A percentile compares a stretch with the other conserved stretches of the same genome.
These are phyloP conservation scores for Stomatorhinus walkeri DNA, from an alignment of 2,797 vertebrate species.

Conservation along the genomic window DNA sequence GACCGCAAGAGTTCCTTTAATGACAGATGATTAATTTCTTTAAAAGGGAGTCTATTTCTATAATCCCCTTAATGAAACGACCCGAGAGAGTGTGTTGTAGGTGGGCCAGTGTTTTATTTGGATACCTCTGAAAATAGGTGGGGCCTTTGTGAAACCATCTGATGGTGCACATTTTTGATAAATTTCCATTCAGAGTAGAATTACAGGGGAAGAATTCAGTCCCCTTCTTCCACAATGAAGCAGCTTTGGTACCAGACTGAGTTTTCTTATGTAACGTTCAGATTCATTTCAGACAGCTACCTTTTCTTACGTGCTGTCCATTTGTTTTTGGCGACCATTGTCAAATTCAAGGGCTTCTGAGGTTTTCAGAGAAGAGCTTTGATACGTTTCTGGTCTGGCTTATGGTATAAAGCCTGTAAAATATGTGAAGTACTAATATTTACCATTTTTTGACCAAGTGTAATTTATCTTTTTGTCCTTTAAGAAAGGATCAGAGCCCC, in stretches of 20 bases:
- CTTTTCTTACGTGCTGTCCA: neutral
- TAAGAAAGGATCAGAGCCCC: neutral
- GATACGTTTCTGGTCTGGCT: neutral
- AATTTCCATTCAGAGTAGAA: neutral
- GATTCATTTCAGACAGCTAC: neutral
- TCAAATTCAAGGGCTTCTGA: neutral
- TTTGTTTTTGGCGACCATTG: neutral
- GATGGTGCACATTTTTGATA: constrained; percentile 5
- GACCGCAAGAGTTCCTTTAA: neutral
- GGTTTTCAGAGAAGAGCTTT: neutral
- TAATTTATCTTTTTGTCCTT: neutral
- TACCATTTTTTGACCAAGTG: neutral
- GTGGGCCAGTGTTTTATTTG: neutral
- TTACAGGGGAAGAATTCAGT: neutral
- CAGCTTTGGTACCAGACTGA: neutral
- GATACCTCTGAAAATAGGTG: neutral
- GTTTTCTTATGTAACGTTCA: neutral
- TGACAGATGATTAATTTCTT: neutral
- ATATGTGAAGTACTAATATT: neutral
- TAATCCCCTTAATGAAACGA: neutral
- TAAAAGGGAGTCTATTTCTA: neutral
- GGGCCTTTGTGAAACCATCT: neutral
- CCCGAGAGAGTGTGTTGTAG: neutral
- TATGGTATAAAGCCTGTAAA: neutral
- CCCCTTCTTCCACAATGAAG: neutral